Percentiles rank a stretch among this genome's conserved stretches.
Evolutionary conservation across 2,888 invertebrate species (phyloP).

Genomic region (Leucania comma): DNA sequence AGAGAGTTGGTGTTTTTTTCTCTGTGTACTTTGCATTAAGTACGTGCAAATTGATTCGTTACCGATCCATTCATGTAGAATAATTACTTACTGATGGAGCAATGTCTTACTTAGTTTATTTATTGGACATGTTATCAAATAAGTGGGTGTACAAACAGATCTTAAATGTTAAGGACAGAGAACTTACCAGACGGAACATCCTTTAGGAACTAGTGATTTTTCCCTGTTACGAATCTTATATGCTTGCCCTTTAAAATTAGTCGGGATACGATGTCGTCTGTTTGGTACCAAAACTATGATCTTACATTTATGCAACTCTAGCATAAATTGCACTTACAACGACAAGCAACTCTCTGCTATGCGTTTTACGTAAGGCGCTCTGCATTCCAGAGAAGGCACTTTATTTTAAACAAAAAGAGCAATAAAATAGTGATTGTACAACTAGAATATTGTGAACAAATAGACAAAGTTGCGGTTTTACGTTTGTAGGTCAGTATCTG

Average conservation of each 20-base stretch:
- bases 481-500: constrained; percentile 45
- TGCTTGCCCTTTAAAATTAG: constrained; percentile 1
- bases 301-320: constrained; percentile 28
- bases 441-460: constrained; percentile 50
- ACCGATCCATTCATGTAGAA: not conserved
- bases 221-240: not conserved
- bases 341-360: constrained; percentile 43
- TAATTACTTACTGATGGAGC: constrained; percentile 15
- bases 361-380: constrained; percentile 49
- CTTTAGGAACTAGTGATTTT: not conserved
- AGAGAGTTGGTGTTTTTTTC: constrained; percentile 59
- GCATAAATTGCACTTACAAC: constrained; percentile 31
- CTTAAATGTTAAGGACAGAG: not conserved
- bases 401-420: constrained; percentile 37
- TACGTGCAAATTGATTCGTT: constrained; percentile 62
- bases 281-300: not conserved
- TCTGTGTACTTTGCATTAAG: constrained; percentile 53
- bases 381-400: constrained; percentile 15
- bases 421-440: constrained; percentile 45
- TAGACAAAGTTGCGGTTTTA: constrained; percentile 52
- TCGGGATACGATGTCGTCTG: not conserved
- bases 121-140: not conserved
- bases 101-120: not conserved
- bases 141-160: not conserved
- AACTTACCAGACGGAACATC: not conserved